Percentiles rank a stretch among this genome's conserved stretches.
phyloP scores from a whole-genome alignment of 2,888 invertebrate species.

The Cheilosia scutellata region DNA sequence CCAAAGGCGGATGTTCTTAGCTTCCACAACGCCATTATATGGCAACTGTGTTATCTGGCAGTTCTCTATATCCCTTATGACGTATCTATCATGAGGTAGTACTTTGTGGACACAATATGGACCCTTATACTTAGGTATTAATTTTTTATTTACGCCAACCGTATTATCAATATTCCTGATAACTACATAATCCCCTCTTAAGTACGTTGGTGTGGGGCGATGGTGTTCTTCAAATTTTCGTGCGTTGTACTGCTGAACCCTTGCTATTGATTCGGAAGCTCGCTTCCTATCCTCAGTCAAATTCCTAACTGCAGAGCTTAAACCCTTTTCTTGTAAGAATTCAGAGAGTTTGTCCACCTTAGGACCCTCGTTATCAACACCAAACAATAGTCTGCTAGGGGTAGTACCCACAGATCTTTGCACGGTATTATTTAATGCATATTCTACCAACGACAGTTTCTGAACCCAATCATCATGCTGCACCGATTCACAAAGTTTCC shows the following conservation, averaged over 20 bases:
- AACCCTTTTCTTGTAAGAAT: neutral
- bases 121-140: conserved; percentile 8
- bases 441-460: conserved; percentile 20
- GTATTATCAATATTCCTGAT: neutral
- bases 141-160: conserved; percentile 6
- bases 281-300: neutral
- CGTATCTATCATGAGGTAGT: conserved; percentile 11
- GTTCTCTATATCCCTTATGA: conserved; percentile 9
- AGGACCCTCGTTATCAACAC: neutral
- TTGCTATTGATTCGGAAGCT: neutral
- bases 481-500: neutral
- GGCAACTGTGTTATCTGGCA: conserved; percentile 5
- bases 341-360: neutral
- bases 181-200: neutral
- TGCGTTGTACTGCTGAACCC: conserved; percentile 5
- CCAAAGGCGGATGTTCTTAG: conserved; percentile 4
- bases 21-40: conserved; percentile 7
- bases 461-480: neutral
- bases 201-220: neutral
- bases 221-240: neutral
- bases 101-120: conserved; percentile 7
- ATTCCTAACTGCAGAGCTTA: neutral
- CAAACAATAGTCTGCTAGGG: neutral
- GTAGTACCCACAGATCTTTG: conserved; percentile 5
- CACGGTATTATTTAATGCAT: conserved; percentile 32